A percentile compares a stretch with the other conserved stretches of the same genome.
These are phyloP conservation scores for Gryllus longicercus DNA, from an alignment of 2,888 invertebrate genomes.

Conservation along the genomic window DNA sequence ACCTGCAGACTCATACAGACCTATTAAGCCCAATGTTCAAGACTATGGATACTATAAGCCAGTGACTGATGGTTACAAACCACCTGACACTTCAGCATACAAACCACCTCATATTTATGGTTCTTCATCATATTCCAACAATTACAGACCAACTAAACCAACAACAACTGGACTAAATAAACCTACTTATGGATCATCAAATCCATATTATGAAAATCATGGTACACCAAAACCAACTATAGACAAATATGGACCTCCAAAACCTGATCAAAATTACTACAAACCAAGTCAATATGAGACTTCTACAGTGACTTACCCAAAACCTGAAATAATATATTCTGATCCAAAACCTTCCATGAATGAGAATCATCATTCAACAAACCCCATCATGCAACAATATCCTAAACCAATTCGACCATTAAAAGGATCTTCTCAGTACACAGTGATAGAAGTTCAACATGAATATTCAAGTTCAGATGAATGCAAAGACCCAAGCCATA, in stretches of 20 bases:
- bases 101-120: neutral
- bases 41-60: neutral
- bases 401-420: neutral
- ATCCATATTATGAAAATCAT: neutral
- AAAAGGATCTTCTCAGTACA: neutral
- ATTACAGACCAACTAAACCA: neutral
- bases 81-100: neutral
- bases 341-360: neutral
- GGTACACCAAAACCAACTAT: neutral
- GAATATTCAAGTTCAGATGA: neutral
- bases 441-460: neutral
- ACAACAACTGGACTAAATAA: neutral
- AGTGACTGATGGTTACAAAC: neutral
- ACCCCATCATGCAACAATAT: neutral
- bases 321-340: conserved; percentile 2
- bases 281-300: neutral
- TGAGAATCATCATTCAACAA: neutral
- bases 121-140: neutral
- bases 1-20: neutral
- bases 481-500: neutral
- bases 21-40: neutral
- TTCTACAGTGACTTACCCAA: neutral
- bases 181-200: too few species aligned
- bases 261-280: neutral
- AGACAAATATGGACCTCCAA: neutral